A percentile compares a stretch with the other conserved stretches of the same genome.
These are phyloP conservation scores for Hydractinia echinata DNA, from an alignment of 30 jellyfish, hydroid and myxozoan species.

Conservation along the genomic window DNA sequence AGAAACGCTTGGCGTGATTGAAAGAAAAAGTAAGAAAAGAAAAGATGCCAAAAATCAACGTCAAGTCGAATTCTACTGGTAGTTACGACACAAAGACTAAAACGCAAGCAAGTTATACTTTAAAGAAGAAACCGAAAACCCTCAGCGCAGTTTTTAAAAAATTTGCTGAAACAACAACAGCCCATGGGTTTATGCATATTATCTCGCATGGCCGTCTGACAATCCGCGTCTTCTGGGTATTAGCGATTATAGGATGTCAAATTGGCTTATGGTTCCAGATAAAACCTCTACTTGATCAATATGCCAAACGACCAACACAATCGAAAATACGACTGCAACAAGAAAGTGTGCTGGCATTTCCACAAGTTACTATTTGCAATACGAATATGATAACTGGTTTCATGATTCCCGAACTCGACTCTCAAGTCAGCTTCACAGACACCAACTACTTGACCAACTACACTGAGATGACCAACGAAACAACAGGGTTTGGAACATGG, in stretches of 20 bases:
- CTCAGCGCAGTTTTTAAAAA: not conserved
- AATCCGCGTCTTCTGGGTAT: conserved; percentile 5
- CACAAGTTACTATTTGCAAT: conserved; percentile 9
- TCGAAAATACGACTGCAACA: not conserved
- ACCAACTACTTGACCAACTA: not conserved
- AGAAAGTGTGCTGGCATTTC: not conserved
- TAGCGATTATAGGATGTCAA: conserved; percentile 4
- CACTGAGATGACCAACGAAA: no score
- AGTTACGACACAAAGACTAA: no score
- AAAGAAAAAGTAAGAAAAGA: no score
- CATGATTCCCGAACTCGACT: not conserved
- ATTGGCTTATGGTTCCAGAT: conserved; percentile 4
- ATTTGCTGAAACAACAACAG: conserved; percentile 7
- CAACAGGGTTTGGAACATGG: not conserved
- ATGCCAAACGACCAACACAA: conserved; percentile 1
- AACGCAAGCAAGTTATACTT: no score
- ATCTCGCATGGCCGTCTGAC: not conserved
- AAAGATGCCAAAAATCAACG: no score
- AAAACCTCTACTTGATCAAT: not conserved
- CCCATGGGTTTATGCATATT: conserved; percentile 18
- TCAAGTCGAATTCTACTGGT: no score
- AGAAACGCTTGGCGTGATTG: no score
- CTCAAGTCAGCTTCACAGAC: not conserved
- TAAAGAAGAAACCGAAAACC: no score
- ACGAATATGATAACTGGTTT: not conserved